Base-by-base conservation (phyloP, 2,797 vertebrate genomes). In the Chaunax sp. region DNA sequence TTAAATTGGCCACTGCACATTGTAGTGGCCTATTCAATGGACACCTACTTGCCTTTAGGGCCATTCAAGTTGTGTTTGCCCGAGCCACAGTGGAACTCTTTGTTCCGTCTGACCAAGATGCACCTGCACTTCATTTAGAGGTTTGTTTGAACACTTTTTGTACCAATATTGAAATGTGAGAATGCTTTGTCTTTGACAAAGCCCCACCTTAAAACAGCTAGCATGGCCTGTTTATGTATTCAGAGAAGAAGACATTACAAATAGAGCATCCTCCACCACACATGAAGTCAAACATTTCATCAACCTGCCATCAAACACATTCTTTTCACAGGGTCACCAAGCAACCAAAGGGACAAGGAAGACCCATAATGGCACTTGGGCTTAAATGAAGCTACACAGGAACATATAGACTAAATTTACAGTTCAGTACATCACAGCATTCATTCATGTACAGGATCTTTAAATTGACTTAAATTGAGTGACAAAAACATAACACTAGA, bases 51-150 rank as follows among this genome's bases (percentile, higher is more conserved):
- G 26, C 15, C 37, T 57, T 58, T 45, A 35, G 19, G 38, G 56
- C 64, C 40, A 76, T 87, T 88, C 68, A 85, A 50, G 15, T 35
- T 54, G 46, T 88, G 77, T 91, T 91, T 87, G 76, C 71, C 54
- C 52, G 25, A 56, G 47, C 53, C 25, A 59, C 46, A 53, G 19
- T 53, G 6, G 28, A 44, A 46, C 63, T 76, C 71, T 76, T 77
- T 86, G 60, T 84, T 75, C 51, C 53, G 40, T 70, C 18, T 38
- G 44, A 30, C 43, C 30, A 80, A 64, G 37, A 75, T 66, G 69
- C 87, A 90, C 82, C 86, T 90, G 86, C 73, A 54, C 33, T 45
- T 75, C 59, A 64, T 83, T 69, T 41, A 64, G 22, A 66, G 28
- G 47, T 70, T 80, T 86, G 78, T 89, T 90, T 87, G 61, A 89